Base-by-base conservation (phyloP, 2,113 vertebrate genomes). In the Pycnonotus jocosus region DNA sequence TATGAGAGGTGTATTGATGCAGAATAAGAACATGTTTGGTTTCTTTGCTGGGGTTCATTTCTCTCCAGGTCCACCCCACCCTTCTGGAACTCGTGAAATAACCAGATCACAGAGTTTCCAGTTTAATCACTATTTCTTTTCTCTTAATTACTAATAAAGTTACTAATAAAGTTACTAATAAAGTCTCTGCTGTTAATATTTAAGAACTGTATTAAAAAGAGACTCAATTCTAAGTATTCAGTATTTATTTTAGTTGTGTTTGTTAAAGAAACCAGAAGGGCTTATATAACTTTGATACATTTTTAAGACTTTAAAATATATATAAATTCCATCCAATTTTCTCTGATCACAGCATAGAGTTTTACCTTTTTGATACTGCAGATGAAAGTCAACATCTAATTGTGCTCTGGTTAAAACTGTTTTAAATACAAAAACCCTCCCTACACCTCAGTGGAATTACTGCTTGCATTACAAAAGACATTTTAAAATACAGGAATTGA, bases 251-350 rank as follows among this genome's bases (percentile, higher is more conserved):
- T 40, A 72, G 42, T 54, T 65, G 81, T 81, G 78, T 94, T 94
- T 82, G 40, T 79, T 94, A 92, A 94, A 94, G 44, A 90, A 93
- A 93, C 57, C 90, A 91, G 85, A 90, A 95, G 37, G 48, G 24
- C 53, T 85, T 76, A 45, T 72, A 53, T 12, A 84, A 68, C 35
- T 79, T 73, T 7, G 47, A 84, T 86, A 80, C 18, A 20, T 56
- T 72, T 74, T 95, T n/a, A 79, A 65, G 38, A 80, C 51, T 71
- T 94, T 84, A 97, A 77, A 97, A 98, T 97, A 98, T 98, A 97
- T 99, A 97, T 99, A 98, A 85, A 99, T 97, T 24, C 98, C 98
- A 71, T 99, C 98, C 51, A 98, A 97, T 97, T 99, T 99, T 86
- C 97, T 98, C 71, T 98, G 97, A 97, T 99, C 98, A 66, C 94